Conservation (phyloP, 2,797 vertebrate species). For the Okamejei kenojei region DNA sequence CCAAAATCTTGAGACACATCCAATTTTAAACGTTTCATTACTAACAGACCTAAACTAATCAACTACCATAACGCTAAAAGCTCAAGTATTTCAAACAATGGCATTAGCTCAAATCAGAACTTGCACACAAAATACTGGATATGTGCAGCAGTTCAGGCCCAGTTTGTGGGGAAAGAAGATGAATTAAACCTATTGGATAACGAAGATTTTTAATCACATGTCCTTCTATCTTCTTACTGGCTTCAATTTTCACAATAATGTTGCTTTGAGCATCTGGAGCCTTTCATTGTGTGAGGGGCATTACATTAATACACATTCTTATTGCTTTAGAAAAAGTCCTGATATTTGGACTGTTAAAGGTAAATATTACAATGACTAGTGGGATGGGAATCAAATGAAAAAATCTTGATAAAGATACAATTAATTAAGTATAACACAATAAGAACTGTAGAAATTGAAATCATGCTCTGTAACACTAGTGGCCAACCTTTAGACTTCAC, state of each 20-base stretch:
- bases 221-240: too few species aligned
- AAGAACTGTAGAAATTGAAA: neutral
- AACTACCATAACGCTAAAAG: neutral
- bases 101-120: too few species aligned
- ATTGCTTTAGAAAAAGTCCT: neutral
- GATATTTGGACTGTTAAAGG: neutral
- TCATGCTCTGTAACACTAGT: neutral
- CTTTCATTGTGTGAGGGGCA: too few species aligned
- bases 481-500: neutral
- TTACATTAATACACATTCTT: too few species aligned
- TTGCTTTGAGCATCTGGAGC: too few species aligned
- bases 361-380: neutral
- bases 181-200: too few species aligned
- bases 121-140: too few species aligned
- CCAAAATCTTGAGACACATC: neutral
- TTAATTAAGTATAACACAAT: neutral
- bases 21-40: neutral
- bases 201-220: too few species aligned
- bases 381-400: neutral
- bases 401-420: neutral
- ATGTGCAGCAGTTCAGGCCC: too few species aligned
- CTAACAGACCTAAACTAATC: neutral
- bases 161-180: too few species aligned
- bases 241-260: too few species aligned
- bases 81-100: too few species aligned